Base-by-base conservation (phyloP, 2,797 vertebrate genomes). In the Neoniphon sammara region DNA sequence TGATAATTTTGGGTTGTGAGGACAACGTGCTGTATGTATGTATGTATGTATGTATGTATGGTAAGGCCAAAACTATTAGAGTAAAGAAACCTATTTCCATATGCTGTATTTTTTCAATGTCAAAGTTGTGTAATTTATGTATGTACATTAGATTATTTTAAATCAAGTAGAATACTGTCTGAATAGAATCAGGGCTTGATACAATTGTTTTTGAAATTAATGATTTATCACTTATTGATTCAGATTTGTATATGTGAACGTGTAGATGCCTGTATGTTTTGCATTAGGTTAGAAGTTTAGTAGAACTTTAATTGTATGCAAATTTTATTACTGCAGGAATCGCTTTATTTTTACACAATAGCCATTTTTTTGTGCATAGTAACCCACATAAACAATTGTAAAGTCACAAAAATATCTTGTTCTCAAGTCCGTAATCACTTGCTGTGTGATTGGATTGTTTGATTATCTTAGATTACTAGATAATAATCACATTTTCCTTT, bases 91-190 rank as follows among this genome's bases (percentile, higher is more conserved):
- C 0, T 82, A 75, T 91, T 88, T 91, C 81, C 73, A 69, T 83
- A 85, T 57, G 59, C 78, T 86, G 82, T 89, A 81, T 91, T 89
- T 90, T 91, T 90, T 78, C 75, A 85, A 46, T 79, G 50, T 85
- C 23, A 67, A 68, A 81, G 71, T 59, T 56, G 65, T 79, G 70
- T 81, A 82, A 81, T 84, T 57, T 81, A 62, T 72, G 56, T 81
- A 60, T 72, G 57, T 56, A 78, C 79, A 85, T 60, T 80, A 69
- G 80, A 73, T 73, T 46, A 69, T 75, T 81, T 36, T 75, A 81
- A 76, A 78, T 15, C 1, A 77, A 42, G 59, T 74, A 78, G 82
- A 42, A 49, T 52, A n/a, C 17, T 20, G 36, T 70, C 34, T 47
- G 58, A 65, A 58, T 83, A 84, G 73, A 81, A 54, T 76, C 73